phyloP scores from a whole-genome alignment of 1,140 invertebrate genomes.

The Nasonia giraulti region DNA sequence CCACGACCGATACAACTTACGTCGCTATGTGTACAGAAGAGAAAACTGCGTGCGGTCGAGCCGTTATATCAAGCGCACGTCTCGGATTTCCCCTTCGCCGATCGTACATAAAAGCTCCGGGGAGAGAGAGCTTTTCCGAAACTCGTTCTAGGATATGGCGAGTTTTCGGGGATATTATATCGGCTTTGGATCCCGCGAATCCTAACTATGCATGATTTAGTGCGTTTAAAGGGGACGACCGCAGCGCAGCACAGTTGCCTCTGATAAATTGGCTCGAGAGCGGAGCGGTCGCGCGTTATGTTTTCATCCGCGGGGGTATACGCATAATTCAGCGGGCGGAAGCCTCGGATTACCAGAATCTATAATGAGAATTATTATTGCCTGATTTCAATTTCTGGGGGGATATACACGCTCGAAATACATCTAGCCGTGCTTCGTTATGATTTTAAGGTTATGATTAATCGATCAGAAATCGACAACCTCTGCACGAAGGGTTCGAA shows the following conservation, averaged over 20 bases:
- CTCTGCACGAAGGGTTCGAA: neutral
- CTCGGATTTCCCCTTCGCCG: neutral
- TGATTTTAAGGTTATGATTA: too few relatives aligned
- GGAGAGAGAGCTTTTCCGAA: neutral
- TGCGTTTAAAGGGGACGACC: neutral
- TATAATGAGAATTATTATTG: neutral
- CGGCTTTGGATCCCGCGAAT: neutral
- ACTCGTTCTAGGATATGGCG: neutral
- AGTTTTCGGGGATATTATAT: neutral
- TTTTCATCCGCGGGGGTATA: neutral
- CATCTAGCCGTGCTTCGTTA: too few relatives aligned
- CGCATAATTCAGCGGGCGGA: neutral
- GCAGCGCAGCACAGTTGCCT: neutral
- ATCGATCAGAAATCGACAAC: too few relatives aligned
- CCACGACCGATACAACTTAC: conserved; percentile 31
- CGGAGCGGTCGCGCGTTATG: neutral
- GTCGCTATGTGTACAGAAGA: neutral
- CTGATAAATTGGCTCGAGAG: neutral
- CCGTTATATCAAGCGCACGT: neutral
- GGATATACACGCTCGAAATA: too few relatives aligned
- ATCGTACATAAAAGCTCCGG: neutral
- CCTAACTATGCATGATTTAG: neutral
- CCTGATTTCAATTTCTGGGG: neutral
- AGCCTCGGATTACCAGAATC: neutral
- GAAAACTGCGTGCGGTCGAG: conserved; percentile 32